A percentile compares a stretch with the other conserved stretches of the same genome.
Conservation (phyloP, 2,113 vertebrate species). For the Lethenteron reissneri region DNA sequence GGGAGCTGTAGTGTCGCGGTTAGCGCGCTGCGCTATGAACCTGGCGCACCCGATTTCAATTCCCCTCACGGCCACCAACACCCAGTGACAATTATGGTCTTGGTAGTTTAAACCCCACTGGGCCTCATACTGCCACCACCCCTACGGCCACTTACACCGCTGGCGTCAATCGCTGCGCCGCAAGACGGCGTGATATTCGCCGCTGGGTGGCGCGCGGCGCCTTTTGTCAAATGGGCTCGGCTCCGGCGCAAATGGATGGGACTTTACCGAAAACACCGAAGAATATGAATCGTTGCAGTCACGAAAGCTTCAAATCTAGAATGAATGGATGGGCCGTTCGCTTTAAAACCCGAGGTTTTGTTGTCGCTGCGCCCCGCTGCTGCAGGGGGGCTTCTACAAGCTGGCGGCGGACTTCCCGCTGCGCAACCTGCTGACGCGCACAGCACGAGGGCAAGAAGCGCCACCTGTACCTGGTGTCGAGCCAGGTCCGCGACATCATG, state of each 20-base stretch:
- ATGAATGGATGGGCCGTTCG: neutral
- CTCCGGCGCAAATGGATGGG: neutral
- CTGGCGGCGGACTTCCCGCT: constrained; percentile 65
- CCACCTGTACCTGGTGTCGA: constrained; percentile 88
- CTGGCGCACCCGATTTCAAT: too few species aligned
- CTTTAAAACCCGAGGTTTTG: neutral
- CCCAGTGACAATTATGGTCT: too few species aligned
- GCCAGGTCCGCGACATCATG: constrained; percentile 67
- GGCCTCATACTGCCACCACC: too few species aligned
- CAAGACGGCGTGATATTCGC: neutral
- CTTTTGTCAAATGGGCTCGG: neutral
- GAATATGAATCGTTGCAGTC: neutral
- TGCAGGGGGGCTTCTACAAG: constrained; percentile 59
- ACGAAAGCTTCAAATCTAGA: too few species aligned
- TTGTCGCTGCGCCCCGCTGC: constrained; percentile 6
- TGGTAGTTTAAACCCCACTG: too few species aligned
- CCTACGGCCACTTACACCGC: too few species aligned
- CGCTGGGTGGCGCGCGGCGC: neutral
- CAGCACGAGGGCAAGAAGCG: constrained; percentile 81
- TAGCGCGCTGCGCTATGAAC: too few species aligned
- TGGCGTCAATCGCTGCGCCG: too few species aligned
- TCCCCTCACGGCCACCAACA: too few species aligned
- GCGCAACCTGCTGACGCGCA: constrained; percentile 61
- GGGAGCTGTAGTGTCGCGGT: too few species aligned
- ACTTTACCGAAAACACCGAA: neutral